A percentile compares a stretch with the other conserved stretches of the same genome.
Conservation (phyloP, 2,113 vertebrate genomes). For the Indicator maculatus region DNA sequence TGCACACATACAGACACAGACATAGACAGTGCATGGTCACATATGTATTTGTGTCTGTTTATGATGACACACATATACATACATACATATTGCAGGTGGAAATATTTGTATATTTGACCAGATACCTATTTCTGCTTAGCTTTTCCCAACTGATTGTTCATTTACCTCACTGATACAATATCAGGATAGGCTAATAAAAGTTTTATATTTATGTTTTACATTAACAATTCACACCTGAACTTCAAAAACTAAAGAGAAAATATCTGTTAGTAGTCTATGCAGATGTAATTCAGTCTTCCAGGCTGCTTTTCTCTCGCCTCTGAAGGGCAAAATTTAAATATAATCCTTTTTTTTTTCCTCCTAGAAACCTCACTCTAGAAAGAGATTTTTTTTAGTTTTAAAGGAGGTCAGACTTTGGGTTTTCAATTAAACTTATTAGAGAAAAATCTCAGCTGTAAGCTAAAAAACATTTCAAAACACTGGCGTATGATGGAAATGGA, state of each 20-base stretch:
- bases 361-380: not conserved
- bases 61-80: not conserved
- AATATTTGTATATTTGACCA: not conserved
- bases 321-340: not conserved
- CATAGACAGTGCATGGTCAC: fast-evolving
- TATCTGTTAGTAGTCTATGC: not conserved
- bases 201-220: not conserved
- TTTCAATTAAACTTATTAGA: not conserved
- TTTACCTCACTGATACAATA: not conserved
- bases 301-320: not conserved
- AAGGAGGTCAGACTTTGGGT: not conserved
- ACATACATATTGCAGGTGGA: no score
- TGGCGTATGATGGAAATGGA: not conserved
- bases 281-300: not conserved
- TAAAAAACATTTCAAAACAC: not conserved
- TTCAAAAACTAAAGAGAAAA: not conserved
- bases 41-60: not conserved
- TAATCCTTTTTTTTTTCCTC: no score
- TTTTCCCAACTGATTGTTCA: not conserved
- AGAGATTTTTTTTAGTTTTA: not conserved
- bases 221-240: not conserved
- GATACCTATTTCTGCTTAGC: not conserved
- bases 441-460: not conserved
- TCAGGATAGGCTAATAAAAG: not conserved
- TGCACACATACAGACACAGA: not conserved